Base-by-base conservation (phyloP, 2,797 vertebrate species). In the Distichodus sexfasciatus region DNA sequence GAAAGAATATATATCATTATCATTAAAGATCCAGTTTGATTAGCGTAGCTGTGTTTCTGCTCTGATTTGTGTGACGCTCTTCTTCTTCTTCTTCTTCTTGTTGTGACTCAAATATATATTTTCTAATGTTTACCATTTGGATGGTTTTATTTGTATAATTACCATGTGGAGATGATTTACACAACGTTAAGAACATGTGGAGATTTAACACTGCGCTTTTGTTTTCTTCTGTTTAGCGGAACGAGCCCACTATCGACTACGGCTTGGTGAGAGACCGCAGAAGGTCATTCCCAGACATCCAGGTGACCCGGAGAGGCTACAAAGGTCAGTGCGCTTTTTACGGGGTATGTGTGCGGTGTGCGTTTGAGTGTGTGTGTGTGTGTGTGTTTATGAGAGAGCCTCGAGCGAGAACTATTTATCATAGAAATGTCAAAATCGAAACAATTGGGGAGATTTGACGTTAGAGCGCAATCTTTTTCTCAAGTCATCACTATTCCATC, bases 251-350 rank as follows among this genome's bases (percentile, higher is more conserved):
- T 83, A 98, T 98, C 76, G 96, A 98, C 82, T 98, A 98, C 38
- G 96, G 96, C 83, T 98, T 98, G n/a, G n/a, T 83, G 96, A 98
- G 90, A 94, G 96, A 91, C 93, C 98, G 92, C 96, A 98, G 90
- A 98, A 98, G 91, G 96, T 98, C 90, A 97, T 98, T 59, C 96
- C 96, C 1, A 94, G 96, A 87, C 96, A 98, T 89, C 96, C 96
- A 51, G 96, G 96, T 84, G 96, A 98, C 88, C 96, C 95, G 0
- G 96, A 98, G 91, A 92, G 96, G 85, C 93, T 98, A 91, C 96
- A 79, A 98, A 98, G 95, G 96, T 98, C 55, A 92, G 94, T 93
- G 76, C 61, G 28, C 28, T 40, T 35, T 47, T 3, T 10, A 28
- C 40, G 8, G 21, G 48, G 31, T 26, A n/a, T 17, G 19, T 28